Conservation (phyloP, 2,113 vertebrate genomes). For the Pterocles orientalis region DNA sequence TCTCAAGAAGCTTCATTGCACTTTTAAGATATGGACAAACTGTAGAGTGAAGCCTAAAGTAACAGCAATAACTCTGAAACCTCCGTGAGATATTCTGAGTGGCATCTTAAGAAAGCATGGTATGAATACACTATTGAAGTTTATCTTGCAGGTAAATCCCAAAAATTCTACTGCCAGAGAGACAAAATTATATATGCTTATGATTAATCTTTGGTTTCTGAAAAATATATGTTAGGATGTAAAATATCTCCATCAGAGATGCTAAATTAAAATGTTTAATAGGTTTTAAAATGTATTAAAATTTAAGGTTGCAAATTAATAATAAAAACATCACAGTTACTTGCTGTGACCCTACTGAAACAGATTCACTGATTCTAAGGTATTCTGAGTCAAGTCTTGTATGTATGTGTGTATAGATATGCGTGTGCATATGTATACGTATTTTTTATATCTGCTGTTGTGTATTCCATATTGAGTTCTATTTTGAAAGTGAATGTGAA, state of each 20-base stretch:
- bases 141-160: background rate
- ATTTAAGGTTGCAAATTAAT: background rate
- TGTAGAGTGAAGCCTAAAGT: background rate
- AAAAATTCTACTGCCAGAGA: background rate
- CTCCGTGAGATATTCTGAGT: background rate
- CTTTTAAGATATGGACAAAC: background rate
- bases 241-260: background rate
- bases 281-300: background rate
- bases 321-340: background rate
- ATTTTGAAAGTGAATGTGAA: background rate
- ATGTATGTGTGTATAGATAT: background rate
- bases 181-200: background rate
- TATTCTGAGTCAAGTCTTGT: background rate
- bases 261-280: background rate
- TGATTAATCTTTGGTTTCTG: background rate
- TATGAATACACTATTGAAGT: background rate
- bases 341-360: background rate
- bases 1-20: background rate
- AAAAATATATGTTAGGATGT: background rate
- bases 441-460: background rate
- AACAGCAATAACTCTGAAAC: background rate
- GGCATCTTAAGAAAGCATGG: background rate
- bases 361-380: background rate
- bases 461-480: background rate
- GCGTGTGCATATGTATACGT: background rate